Evolutionary conservation across 2,113 vertebrate genomes (phyloP), one percentile per base, ranked within the genome.

Genomic region (Corythornis madagascariensis): DNA sequence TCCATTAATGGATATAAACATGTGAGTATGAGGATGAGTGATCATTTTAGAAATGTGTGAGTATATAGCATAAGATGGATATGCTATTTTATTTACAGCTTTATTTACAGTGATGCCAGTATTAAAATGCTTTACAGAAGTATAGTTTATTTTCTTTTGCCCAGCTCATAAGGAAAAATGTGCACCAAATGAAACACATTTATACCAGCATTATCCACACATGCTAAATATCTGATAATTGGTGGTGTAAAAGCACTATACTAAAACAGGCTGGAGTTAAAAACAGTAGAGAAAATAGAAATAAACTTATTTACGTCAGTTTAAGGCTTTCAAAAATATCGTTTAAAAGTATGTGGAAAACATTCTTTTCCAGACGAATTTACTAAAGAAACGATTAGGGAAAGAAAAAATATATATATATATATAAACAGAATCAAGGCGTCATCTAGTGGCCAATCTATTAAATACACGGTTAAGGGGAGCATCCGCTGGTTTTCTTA

Each of bases 391-490:
- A 73, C 24, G 11, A 11, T 3, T 5, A 31, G 21, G 24, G n/a
- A 35, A 56, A 22, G 48, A 21, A 20, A 25, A 35, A 50, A n/a
- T n/a, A n/a, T n/a, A n/a, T n/a, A n/a, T n/a, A n/a, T n/a, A n/a
- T n/a, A n/a, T n/a, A n/a, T 84, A 1, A 43, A 47, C 92, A 96
- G 96, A 31, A 71, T 91, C n/a, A 79, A 94, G 73, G 87, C 91
- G 65, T 60, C 96, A 42, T 95, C 97, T 96, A 89, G 96, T 92
- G 97, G 90, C 9, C 17, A n/a, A 13, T 59, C 21, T 20, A 20
- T 50, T 75, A 75, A 72, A 52, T 28, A 80, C 74, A 56, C 25
- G 19, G 40, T 9, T 26, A 25, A 47, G 16, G 29, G 17, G 9
- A 1, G 17, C 69, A 38, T 43, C 50, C n/a, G 7, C 18, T 16